Conservation (phyloP, 53 echinoderm and acorn worm genomes). For the Hippasteria phrygiana region DNA sequence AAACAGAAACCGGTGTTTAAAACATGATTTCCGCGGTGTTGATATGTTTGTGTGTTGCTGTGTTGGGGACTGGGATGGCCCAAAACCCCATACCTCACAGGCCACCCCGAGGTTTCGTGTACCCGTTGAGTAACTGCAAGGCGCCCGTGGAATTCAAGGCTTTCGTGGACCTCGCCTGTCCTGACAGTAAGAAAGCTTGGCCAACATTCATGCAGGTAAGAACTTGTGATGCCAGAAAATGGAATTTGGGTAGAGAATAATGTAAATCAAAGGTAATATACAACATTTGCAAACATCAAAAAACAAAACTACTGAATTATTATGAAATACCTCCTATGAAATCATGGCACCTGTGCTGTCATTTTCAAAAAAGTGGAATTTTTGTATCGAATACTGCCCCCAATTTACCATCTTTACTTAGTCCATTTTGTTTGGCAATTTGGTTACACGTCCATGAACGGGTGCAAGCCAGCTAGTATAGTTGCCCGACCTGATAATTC, state of each 20-base stretch:
- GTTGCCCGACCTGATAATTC: too few species aligned
- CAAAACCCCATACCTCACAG: conserved; percentile 71
- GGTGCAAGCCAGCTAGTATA: too few species aligned
- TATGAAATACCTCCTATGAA: too few species aligned
- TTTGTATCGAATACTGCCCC: too few species aligned
- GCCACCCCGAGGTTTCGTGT: conserved; percentile 71
- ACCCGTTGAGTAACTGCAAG: conserved; percentile 25
- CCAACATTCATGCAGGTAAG: conserved; percentile 59
- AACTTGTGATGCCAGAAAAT: conserved; percentile 25
- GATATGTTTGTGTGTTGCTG: background rate
- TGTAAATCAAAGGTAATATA: conserved; percentile 10
- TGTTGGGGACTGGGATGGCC: background rate
- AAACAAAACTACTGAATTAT: too few species aligned
- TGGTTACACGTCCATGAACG: too few species aligned
- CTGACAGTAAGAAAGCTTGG: conserved; percentile 73
- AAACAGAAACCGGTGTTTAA: background rate
- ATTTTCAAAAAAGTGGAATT: too few species aligned
- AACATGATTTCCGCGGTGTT: background rate
- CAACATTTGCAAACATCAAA: too few species aligned
- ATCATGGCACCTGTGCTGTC: too few species aligned
- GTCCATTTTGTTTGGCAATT: too few species aligned
- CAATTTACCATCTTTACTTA: too few species aligned
- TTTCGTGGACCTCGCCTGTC: conserved; percentile 70
- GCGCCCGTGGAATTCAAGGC: conserved; percentile 67
- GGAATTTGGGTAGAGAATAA: conserved; percentile 5